Base-by-base conservation (phyloP, 37 sponge, comb jelly and placozoan genomes). In the Corticium candelabrum region DNA sequence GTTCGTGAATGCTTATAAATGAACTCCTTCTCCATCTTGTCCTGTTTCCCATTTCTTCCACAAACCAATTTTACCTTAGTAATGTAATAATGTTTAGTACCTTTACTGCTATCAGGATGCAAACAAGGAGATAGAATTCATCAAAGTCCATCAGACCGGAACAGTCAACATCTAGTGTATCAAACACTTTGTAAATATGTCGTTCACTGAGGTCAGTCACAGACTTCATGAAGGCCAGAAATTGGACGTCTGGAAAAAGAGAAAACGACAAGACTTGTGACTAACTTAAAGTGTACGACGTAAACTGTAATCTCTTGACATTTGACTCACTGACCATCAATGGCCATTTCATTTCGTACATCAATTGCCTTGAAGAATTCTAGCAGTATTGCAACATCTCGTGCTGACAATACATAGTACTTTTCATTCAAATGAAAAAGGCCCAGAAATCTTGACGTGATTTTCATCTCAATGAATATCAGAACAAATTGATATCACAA, bases 71-170 rank as follows among this genome's bases (percentile, higher is more conserved):
- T 50, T 27, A 21, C 11, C 62, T 50, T 27, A 40, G 11, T 36
- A 4, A 37, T 7, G 32, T 39, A 37, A 3, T 36, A 5, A 4
- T 37, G 3, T 38, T 5, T 3, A 1, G 62, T 38, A 89, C 89
- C 76, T 84, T 81, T 40, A 94, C 84, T 77, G 95, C 88, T 31
- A 94, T 41, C 0, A 94, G 83, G 68, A 94, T 94, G 79, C 90
- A 90, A 5, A 90, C 74, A 37, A 94, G 84, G 41, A 94, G 86
- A 78, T 94, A 94, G 78, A 94, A 94, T 74, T 90, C 95, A 70
- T 94, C 86, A 69, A 90, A 94, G 81, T 94, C 90, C 38, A 94
- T 40, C 37, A 90, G 68, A 1, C 90, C 89, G 11, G 90, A 87
- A 27, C 82, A 56, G 34, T 94, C 95, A 33, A 90, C 88, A 73